A percentile compares a stretch with the other conserved stretches of the same genome.
Evolutionary conservation across 1,140 invertebrate genomes (phyloP).

Genomic region (Pogonomyrmex barbatus): DNA sequence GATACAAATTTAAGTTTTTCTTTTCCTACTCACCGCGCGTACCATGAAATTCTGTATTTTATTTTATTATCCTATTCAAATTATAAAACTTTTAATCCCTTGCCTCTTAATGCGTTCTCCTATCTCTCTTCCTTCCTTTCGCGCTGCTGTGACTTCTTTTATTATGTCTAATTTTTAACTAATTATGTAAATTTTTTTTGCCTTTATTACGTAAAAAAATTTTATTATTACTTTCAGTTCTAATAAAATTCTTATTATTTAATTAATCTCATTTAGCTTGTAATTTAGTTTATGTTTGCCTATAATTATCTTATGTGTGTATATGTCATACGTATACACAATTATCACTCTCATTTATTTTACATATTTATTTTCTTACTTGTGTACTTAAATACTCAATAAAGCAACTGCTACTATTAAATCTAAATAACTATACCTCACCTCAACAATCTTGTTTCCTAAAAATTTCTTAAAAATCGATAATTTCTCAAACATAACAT

Average conservation of each 20-base stretch:
- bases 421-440: neutral
- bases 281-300: neutral
- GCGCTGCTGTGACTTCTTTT: neutral
- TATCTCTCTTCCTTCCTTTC: neutral
- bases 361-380: neutral
- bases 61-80: neutral
- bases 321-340: neutral
- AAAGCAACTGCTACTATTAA: neutral
- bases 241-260: neutral
- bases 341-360: neutral
- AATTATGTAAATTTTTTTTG: conserved; percentile 29
- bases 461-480: neutral
- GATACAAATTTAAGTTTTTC: neutral
- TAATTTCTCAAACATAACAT: neutral
- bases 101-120: neutral
- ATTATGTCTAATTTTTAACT: conserved; percentile 26
- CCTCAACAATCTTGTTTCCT: neutral
- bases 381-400: neutral
- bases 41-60: neutral
- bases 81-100: neutral
- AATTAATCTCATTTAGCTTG: no score
- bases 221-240: neutral
- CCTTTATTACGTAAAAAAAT: neutral
- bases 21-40: neutral
- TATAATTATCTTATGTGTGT: neutral